Evolutionary conservation across 2,888 invertebrate genomes (phyloP), one percentile per base, ranked within the genome.

Genomic region (Nomada ferruginata): DNA sequence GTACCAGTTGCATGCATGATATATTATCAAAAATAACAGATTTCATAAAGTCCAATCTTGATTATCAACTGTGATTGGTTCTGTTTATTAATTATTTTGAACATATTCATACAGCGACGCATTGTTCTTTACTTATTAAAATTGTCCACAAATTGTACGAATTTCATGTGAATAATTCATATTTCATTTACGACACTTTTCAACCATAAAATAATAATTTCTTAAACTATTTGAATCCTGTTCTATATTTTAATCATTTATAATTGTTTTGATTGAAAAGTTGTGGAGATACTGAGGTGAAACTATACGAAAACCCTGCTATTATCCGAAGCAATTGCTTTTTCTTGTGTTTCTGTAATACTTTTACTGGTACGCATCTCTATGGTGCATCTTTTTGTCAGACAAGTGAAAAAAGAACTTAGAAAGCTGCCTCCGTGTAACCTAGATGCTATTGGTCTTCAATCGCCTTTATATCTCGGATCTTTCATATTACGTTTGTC

Each of bases 391-490:
- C 36, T 61, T 71, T 61, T 79, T 61, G 15, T 26, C 18, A 75
- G 50, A 53, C n/a, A 5, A 18, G 23, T 76, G 59, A 66, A 65
- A 47, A 52, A 60, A 13, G 53, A 60, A 60, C 11, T 47, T 60
- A 53, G 77, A 77, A 77, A 77, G 76, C 36, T 65, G 47, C 36
- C 44, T 7, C 42, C 59, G 42, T 52, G 26, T 65, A 29, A 76
- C 77, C 64, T 18, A 65, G 20, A 60, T 76, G 47, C 60, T 26
- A 44, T 36, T 42, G 7, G n/a, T 53, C 7, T 53, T 53, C 20
- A 7, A 36, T 36, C 36, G 36, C 15, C 50, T 57, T 75, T 75
- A 29, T 20, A 20, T 10, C 18, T 42, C 2, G 5, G 44, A 44
- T 61, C 20, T 13, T 18, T 10, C 20, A 13, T 5, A 11, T 29